Percentiles rank a stretch among this genome's conserved stretches.
phyloP scores from a whole-genome alignment of 2,888 invertebrate species.

The Artemia sinica region DNA sequence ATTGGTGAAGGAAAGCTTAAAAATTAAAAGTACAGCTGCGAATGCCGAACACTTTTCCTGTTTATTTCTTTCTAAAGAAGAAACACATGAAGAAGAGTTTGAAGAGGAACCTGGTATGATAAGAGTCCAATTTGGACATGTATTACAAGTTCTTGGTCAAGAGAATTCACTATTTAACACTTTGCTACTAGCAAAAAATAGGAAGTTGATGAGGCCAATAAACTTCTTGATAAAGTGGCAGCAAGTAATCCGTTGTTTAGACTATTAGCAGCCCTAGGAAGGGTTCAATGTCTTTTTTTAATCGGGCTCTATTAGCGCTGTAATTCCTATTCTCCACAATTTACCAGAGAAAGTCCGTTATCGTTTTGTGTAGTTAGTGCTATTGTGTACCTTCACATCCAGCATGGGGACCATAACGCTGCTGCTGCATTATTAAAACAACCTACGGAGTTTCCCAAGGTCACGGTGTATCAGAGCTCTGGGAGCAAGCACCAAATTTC shows the following conservation, averaged over 20 bases:
- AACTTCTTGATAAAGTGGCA: conserved; percentile 37
- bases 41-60: too few species aligned
- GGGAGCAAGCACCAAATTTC: too few species aligned
- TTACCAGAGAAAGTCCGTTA: conserved; percentile 37
- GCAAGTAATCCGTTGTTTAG: conserved; percentile 34
- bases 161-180: conserved; percentile 62
- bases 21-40: too few species aligned
- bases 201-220: conserved; percentile 53
- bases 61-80: too few species aligned
- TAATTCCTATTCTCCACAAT: conserved; percentile 15
- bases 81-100: too few species aligned
- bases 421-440: conserved; percentile 60
- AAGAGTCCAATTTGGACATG: conserved; percentile 74
- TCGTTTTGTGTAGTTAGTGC: conserved; percentile 61
- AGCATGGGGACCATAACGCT: conserved; percentile 53
- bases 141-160: conserved; percentile 65
- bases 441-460: conserved; percentile 51
- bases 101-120: too few species aligned
- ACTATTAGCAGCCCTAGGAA: conserved; percentile 46
- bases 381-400: conserved; percentile 62
- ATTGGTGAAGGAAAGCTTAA: too few species aligned
- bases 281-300: conserved; percentile 56
- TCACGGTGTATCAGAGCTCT: too few species aligned
- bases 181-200: conserved; percentile 56
- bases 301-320: conserved; percentile 30